Base-by-base conservation (phyloP, 1,140 invertebrate genomes). In the Rhynchophorus ferrugineus region DNA sequence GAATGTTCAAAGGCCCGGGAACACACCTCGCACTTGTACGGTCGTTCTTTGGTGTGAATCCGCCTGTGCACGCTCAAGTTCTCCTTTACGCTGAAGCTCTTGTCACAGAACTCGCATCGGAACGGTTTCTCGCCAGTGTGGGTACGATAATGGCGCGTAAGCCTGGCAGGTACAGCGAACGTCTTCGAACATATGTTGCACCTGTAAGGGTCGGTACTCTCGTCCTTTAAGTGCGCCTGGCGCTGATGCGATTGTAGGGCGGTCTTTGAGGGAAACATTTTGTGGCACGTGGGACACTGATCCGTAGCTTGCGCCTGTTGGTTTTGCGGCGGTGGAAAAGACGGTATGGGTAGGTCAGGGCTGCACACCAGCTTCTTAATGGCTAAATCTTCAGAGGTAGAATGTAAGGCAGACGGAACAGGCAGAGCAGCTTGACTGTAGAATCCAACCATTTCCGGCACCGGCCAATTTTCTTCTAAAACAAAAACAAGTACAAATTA, bases 111-210 rank as follows among this genome's bases (percentile, higher is more conserved):
- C 63, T 95, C 91, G 69, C 92, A 95, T 62, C 89, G 81, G 50
- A 70, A 70, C 3, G 68, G 68, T 54, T 70, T 69, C 49, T 69
- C 67, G 1, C 93, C 90, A 0, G 89, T 93, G 65, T 93, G 90
- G 0, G 88, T 91, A 24, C 90, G 78, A 69, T 93, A 93, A 68
- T 96, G 93, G 5, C 91, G 81, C 1, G 89, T 90, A 44, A 96
- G 73, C 37, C 92, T 73, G n/a, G 90, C 91, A 2, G 88, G 89
- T 13, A 93, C 90, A 2, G 88, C 85, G 69, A 94, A 94, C 0
- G 89, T 91, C 68, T 95, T 95, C 49, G 84, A 80, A 71, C 92
- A 96, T 49, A 92, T 85, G 66, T 90, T 87, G 70, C 91, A 96
- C 34, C 85, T 80, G 70, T 91, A 90, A 3, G 85, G 86, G 70